Evolutionary conservation across 2,113 vertebrate species (phyloP).

Genomic region (Salvelinus sp.): DNA sequence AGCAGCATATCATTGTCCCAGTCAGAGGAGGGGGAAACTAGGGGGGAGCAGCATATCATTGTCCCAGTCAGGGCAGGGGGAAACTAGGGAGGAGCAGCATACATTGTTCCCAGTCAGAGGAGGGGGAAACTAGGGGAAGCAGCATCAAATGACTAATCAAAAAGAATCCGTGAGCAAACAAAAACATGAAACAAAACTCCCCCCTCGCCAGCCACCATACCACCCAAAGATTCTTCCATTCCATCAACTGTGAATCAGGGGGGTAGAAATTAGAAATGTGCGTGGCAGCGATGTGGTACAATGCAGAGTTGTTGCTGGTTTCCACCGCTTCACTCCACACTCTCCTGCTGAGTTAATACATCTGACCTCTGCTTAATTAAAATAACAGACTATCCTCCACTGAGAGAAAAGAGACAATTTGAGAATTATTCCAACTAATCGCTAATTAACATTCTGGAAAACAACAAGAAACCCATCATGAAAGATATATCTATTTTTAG

Average conservation of each 20-base stretch:
- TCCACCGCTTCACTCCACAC: slow-evolving; percentile 60
- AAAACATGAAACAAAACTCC: slow-evolving; percentile 37
- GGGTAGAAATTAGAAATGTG: slow-evolving; percentile 19
- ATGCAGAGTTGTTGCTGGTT: slow-evolving; percentile 57
- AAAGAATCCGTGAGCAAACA: slow-evolving; percentile 41
- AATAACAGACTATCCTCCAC: slow-evolving; percentile 73
- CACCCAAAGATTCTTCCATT: slow-evolving; percentile 1
- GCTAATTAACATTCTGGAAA: slow-evolving; percentile 72
- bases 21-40: not conserved
- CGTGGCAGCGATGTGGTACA: slow-evolving; percentile 37
- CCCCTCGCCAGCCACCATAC: not conserved
- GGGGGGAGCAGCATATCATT: slow-evolving; percentile 20
- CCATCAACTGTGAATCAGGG: slow-evolving; percentile 8
- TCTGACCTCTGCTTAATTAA: slow-evolving; percentile 80
- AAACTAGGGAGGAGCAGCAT: not conserved
- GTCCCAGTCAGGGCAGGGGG: slow-evolving; percentile 13
- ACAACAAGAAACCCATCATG: slow-evolving; percentile 62
- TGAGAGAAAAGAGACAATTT: slow-evolving; percentile 59
- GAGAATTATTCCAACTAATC: slow-evolving; percentile 74
- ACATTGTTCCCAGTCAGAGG: slow-evolving; percentile 29
- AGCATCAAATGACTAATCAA: slow-evolving; percentile 43
- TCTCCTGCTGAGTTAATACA: slow-evolving; percentile 75
- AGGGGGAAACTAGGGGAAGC: not conserved
- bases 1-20: slow-evolving; percentile 32
- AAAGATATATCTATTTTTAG: slow-evolving; percentile 65